Evolutionary conservation across 1,140 invertebrate genomes (phyloP), one percentile per base, ranked within the genome.

Genomic region (Onthophagus taurus): DNA sequence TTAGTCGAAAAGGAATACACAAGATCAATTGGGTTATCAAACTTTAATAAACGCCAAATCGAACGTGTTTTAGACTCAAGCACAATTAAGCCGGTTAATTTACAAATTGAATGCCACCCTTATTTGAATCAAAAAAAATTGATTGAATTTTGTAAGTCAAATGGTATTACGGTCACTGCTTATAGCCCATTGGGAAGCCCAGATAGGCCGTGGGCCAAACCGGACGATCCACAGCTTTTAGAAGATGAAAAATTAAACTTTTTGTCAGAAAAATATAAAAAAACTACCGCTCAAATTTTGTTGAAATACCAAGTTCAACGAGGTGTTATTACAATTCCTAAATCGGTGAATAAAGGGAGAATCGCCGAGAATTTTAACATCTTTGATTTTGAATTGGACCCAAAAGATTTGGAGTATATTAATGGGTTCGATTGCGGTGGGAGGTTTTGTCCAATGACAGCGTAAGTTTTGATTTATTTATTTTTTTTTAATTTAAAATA

Each of bases 1-100:
- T 74, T 83, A 33, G 78, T 82, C 2, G 68, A 76, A 14, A 66
- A 78, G 39, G 89, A 88, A 1, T 67, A 89, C 9, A 70, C 75
- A 0, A 77, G 71, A 36, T 81, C 82, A 39, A 88, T 97, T 55
- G 92, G 93, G 1, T 48, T 96, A 1, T 93, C 89, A 21, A 97
- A 96, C 63, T 97, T 96, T 59, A 94, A 91, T 60, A 79, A 73
- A 23, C 63, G 75, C 20, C 92, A 96, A 66, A 76, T 93, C 9
- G 70, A 81, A 23, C 69, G 83, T 8, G 53, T 97, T 2, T 53
- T 92, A 12, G 66, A 75, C 13, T 26, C 11, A 17, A 14, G 21
- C 7, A 41, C 38, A 7, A 26, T 41, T 4, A 41, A 24, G 29
- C 38, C 38, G 4, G 38, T 21, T 9, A 30, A 16, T 8, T 7